Evolutionary conservation across 2,797 vertebrate species (phyloP).

Genomic region (Lindbergichthys nudifrons): DNA sequence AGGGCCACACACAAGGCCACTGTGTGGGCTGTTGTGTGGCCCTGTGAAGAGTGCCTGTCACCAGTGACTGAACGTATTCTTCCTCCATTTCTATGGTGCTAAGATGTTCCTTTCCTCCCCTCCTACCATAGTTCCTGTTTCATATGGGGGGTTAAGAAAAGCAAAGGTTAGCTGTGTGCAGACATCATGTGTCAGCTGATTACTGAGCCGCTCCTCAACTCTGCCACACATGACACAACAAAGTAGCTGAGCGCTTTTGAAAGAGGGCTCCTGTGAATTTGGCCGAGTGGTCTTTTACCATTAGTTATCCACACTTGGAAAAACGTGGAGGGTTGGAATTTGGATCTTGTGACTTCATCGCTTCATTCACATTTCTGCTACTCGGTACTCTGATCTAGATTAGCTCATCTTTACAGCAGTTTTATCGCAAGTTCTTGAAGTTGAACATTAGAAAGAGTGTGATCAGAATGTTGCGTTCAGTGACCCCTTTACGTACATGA

Average conservation of each 20-base stretch:
- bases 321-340: constrained; percentile 34
- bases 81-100: constrained; percentile 81
- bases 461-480: constrained; percentile 50
- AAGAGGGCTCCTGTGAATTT: constrained; percentile 25
- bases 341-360: constrained; percentile 48
- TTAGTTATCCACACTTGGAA: constrained; percentile 5
- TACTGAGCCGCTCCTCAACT: constrained; percentile 20
- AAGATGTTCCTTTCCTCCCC: constrained; percentile 70
- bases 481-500: constrained; percentile 44
- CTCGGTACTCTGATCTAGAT: constrained; percentile 28
- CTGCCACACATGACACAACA: constrained; percentile 25
- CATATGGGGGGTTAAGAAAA: constrained; percentile 33
- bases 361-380: constrained; percentile 19
- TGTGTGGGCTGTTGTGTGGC: constrained; percentile 76
- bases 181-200: constrained; percentile 59
- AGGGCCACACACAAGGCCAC: constrained; percentile 70
- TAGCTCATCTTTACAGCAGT: constrained; percentile 39
- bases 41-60: constrained; percentile 80
- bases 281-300: background rate
- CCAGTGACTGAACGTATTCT: constrained; percentile 81
- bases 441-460: constrained; percentile 29
- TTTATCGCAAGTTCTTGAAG: constrained; percentile 43
- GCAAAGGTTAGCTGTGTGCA: constrained; percentile 70
- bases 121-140: constrained; percentile 69
- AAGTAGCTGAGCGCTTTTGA: constrained; percentile 11